These are phyloP conservation scores for Anthoptus insignis DNA, from an alignment of 2,888 invertebrate genomes.

Conservation along the genomic window DNA sequence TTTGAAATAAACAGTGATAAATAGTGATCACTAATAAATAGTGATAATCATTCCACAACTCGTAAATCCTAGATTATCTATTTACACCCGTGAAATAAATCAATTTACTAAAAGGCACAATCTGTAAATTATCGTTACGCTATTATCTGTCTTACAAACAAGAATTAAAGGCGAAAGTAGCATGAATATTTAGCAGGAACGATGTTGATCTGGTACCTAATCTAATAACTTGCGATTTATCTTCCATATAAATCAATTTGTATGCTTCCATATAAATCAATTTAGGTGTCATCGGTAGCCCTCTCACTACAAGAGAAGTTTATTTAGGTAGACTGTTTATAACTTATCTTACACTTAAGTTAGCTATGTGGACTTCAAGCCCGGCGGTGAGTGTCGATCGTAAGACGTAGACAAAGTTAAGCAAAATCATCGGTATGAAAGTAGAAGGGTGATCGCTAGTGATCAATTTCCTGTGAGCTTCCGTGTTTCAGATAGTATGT, in stretches of 20 bases:
- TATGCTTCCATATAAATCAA: conserved; percentile 14
- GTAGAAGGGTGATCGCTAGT: too few species aligned
- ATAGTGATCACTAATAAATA: conserved; percentile 32
- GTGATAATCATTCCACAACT: conserved; percentile 16
- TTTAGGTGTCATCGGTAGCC: conserved; percentile 6
- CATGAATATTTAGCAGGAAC: neutral
- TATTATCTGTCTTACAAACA: conserved; percentile 8
- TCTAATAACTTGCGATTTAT: conserved; percentile 16
- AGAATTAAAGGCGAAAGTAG: conserved; percentile 3
- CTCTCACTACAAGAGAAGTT: conserved; percentile 14
- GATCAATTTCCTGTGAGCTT: too few species aligned
- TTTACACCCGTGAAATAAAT: conserved; percentile 15
- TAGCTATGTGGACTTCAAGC: too few species aligned
- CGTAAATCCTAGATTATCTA: conserved; percentile 17
- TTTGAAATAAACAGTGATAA: conserved; percentile 9
- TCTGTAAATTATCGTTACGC: conserved; percentile 15
- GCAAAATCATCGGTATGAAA: too few species aligned
- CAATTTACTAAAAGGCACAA: conserved; percentile 19
- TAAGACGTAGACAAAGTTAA: too few species aligned
- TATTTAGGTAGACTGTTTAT: conserved; percentile 11
- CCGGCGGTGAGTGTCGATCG: too few species aligned
- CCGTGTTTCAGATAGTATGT: too few species aligned
- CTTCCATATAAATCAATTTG: conserved; percentile 10
- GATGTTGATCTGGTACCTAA: conserved; percentile 6
- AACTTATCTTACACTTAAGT: too few species aligned